Base-by-base conservation (phyloP, 1,140 invertebrate species). In the Drosophila varians region DNA sequence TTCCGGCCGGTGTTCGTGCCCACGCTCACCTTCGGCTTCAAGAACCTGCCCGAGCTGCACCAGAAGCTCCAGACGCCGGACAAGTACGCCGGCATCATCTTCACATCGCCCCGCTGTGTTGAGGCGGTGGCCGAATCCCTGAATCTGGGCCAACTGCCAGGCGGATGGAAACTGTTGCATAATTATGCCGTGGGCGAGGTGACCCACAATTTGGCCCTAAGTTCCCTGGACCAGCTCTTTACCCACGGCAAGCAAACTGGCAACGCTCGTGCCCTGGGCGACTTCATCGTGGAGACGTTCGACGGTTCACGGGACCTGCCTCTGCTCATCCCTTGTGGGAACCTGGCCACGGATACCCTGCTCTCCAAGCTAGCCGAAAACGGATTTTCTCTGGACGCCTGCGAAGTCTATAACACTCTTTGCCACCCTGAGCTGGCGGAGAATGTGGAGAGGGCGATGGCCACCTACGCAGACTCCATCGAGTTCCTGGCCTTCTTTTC, bases 401-500 rank as follows among this genome's bases (percentile, higher is more conserved):
- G 93, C 14, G 92, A 92, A 26, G 93, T 93, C 4, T 93, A 93
- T 76, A 92, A 93, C 57, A 93, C 93, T 4, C 92, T 82, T 11
- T 88, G 89, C 19, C 84, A 71, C 55, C 89, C 89, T 0, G 76
- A 91, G 31, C 89, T 93, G 61, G 92, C 91, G 60, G 91, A 91
- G 3, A 92, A 92, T 57, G 80, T 93, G 54, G 92, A 91, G 34
- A 66, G 65, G 5, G 91, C 91, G n/a, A 65, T 93, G 5, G 88
- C 91, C 34, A 34, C 52, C 18, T 38, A 52, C 2, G 77, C 90
- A 0, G 75, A 90, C 1, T 91, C 90, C 23, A 90, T 92, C 0
- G 91, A 92, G 36, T 92, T 91, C 45, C 73, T 93, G 61, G 92
- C 93, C 5, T 93, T 93, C 83, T 93, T 93, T 49, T 93, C 93